Conservation (phyloP, 2,113 vertebrate genomes). For the Oenanthe melanoleuca region DNA sequence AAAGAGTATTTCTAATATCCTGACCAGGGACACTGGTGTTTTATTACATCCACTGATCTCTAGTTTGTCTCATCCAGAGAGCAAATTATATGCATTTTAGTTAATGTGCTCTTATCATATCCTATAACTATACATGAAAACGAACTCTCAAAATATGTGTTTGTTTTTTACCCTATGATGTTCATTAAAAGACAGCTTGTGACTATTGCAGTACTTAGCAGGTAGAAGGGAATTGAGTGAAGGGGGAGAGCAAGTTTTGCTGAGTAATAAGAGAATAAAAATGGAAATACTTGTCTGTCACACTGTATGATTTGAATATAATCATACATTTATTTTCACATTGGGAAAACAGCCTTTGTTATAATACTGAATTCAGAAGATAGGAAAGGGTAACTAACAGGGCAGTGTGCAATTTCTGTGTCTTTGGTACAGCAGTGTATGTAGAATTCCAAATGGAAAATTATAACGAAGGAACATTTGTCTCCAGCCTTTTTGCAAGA, state of each 20-base stretch:
- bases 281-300: not conserved
- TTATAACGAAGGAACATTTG: not conserved
- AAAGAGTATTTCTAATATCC: not conserved
- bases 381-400: not conserved
- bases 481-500: not conserved
- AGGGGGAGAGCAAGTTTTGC: not conserved
- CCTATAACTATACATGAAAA: not conserved
- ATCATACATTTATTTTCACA: not conserved
- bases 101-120: not conserved
- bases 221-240: not conserved
- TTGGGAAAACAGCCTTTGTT: not conserved
- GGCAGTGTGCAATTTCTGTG: slow-evolving; percentile 8
- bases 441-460: slow-evolving; percentile 9
- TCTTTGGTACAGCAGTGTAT: not conserved
- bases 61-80: not conserved
- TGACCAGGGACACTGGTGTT: not conserved
- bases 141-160: not conserved
- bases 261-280: not conserved
- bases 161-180: not conserved
- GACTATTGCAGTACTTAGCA: not conserved
- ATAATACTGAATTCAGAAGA: slow-evolving; percentile 8
- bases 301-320: not conserved
- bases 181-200: not conserved
- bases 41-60: not conserved
- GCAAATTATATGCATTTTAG: not conserved